A percentile compares a stretch with the other conserved stretches of the same genome.
These are phyloP conservation scores for Carterocephalus palaemon DNA, from an alignment of 2,888 invertebrate species.

Conservation along the genomic window DNA sequence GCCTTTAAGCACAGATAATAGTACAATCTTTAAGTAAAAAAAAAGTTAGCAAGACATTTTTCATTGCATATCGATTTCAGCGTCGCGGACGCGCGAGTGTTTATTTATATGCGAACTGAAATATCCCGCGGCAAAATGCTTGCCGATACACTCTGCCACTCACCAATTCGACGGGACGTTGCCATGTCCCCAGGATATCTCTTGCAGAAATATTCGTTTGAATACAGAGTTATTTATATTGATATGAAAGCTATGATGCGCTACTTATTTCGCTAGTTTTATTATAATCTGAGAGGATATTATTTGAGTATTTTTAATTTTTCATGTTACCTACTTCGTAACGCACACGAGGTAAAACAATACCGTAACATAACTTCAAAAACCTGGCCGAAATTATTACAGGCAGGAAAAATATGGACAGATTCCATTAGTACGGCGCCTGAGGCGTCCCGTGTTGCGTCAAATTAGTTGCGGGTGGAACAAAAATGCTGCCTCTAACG, in stretches of 20 bases:
- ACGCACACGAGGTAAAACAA: slow-evolving; percentile 1
- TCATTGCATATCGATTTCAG: slow-evolving; percentile 11
- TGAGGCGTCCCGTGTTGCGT: slow-evolving; percentile 9
- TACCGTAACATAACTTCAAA: slow-evolving; percentile 3
- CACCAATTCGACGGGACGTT: no score
- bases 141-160: no score
- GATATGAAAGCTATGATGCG: no score
- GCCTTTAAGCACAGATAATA: no score
- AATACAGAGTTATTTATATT: no score
- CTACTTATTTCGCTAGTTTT: no score
- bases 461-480: slow-evolving; percentile 30
- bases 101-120: slow-evolving; percentile 18
- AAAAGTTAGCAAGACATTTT: neutral
- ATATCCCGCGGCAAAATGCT: slow-evolving; percentile 11
- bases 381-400: slow-evolving; percentile 18
- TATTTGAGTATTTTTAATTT: no score
- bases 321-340: no score
- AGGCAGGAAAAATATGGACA: slow-evolving; percentile 24
- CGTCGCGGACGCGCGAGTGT: slow-evolving; percentile 10
- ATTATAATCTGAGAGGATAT: no score
- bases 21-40: no score
- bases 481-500: slow-evolving; percentile 41
- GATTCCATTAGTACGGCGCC: slow-evolving; percentile 22
- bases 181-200: no score
- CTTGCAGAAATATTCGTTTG: no score